Evolutionary conservation across 2,113 vertebrate species (phyloP).

Genomic region (Antechinus flavipes): DNA sequence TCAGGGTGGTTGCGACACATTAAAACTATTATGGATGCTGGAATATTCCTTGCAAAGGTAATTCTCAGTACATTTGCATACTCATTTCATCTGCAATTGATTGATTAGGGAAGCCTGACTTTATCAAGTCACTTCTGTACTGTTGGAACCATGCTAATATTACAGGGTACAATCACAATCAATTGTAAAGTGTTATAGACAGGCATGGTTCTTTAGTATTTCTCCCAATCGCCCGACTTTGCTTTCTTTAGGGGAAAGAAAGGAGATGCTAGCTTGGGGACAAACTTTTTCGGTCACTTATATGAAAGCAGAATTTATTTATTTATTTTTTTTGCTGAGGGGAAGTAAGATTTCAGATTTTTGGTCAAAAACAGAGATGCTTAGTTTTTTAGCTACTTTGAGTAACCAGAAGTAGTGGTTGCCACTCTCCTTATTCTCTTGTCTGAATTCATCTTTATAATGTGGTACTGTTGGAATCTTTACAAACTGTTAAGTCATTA

Average conservation of each 20-base stretch:
- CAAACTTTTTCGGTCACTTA: background rate
- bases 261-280: background rate
- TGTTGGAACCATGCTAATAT: background rate
- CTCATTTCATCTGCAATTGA: constrained; percentile 28
- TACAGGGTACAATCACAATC: background rate
- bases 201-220: background rate
- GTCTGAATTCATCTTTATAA: constrained; percentile 21
- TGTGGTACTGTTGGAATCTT: background rate
- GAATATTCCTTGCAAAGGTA: constrained; percentile 89
- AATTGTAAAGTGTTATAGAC: background rate
- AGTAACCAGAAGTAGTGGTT: constrained; percentile 24
- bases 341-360: no score
- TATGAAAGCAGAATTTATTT: background rate
- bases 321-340: no score
- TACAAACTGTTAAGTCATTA: no score
- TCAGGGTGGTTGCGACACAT: constrained; percentile 91
- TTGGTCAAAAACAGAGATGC: no score
- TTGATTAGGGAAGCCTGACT: background rate
- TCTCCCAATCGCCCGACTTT: background rate
- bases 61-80: constrained; percentile 52
- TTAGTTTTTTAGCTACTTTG: constrained; percentile 14
- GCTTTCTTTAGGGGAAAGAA: constrained; percentile 34
- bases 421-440: background rate
- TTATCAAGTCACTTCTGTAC: background rate
- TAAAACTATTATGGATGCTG: constrained; percentile 90